phyloP scores from a whole-genome alignment of 2,797 vertebrate genomes.

The Chaetophractus vellerosus region DNA sequence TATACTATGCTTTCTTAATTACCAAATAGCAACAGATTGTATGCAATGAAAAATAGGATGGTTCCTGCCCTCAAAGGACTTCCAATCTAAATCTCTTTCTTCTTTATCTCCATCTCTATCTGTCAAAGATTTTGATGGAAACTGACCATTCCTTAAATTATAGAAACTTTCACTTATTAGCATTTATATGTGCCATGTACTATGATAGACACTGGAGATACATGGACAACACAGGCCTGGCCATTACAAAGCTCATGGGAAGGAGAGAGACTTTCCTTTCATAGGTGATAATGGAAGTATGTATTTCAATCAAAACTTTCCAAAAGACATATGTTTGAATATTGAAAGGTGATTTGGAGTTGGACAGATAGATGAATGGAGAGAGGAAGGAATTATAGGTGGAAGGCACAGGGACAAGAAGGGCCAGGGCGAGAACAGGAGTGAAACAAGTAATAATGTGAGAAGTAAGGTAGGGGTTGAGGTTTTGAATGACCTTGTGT shows the following conservation, averaged over 20 bases:
- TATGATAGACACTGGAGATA: background rate
- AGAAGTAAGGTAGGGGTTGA: background rate
- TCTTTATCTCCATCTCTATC: background rate
- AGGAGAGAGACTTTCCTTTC: background rate
- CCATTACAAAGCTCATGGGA: background rate
- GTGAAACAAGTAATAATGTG: background rate
- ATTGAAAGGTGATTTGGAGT: background rate
- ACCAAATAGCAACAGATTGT: background rate
- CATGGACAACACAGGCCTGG: background rate
- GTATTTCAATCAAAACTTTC: slow-evolving; percentile 19
- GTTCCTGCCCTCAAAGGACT: background rate
- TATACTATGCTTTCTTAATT: background rate
- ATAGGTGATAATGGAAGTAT: background rate
- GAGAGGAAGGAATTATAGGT: background rate
- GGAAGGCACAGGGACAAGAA: background rate
- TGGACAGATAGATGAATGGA: background rate
- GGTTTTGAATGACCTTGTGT: background rate
- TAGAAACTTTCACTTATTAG: background rate
- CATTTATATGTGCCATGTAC: accelerated
- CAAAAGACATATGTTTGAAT: background rate
- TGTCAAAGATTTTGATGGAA: slow-evolving; percentile 39
- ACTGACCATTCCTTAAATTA: background rate
- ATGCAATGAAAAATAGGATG: background rate
- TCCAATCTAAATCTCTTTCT: background rate
- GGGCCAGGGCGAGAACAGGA: background rate